Base-by-base conservation (phyloP, 2,888 invertebrate species). In the Pyrocoelia pectoralis region DNA sequence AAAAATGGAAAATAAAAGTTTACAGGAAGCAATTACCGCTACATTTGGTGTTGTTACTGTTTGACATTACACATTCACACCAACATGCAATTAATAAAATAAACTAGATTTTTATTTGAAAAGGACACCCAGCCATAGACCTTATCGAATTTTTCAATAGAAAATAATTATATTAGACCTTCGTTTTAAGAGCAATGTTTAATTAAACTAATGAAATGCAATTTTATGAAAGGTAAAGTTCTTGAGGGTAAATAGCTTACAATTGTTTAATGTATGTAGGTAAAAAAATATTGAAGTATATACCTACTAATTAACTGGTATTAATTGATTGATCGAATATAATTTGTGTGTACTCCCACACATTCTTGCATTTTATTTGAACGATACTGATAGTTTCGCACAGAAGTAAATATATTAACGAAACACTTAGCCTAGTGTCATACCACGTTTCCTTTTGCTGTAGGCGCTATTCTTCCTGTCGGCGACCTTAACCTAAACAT, bases 141-240 rank as follows among this genome's bases (percentile, higher is more conserved):
- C 24, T 24, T 5, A 24, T 24, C 24, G 24, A 24, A 24, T 6
- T 33, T n/a, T n/a, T n/a, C 33, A n/a, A 33, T 33, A 33, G 33
- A 33, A 33, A 33, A 33, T 33, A 33, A 33, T 33, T 33, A 33
- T n/a, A n/a, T n/a, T n/a, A n/a, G 33, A 33, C 33, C 33, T 33
- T 33, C 33, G 33, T 4, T 3, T 33, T 33, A 33, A 33, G 2
- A 33, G 33, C 9, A 33, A 3, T 33, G 33, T 33, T 14, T 43
- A 43, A 43, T 43, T 43, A 43, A 43, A 43, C 12, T 43, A 43
- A 43, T 43, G 15, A 43, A 43, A 43, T 43, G n/a, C 41, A 43
- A 13, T 43, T 5, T 8, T 43, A 43, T 13, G 13, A 1, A 43
- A 43, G 41, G 41, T 43, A 43, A 43, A 15, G 13, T 13, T 4